Evolutionary conservation across 1,140 invertebrate genomes (phyloP).

Genomic region (Danaus melanippus): DNA sequence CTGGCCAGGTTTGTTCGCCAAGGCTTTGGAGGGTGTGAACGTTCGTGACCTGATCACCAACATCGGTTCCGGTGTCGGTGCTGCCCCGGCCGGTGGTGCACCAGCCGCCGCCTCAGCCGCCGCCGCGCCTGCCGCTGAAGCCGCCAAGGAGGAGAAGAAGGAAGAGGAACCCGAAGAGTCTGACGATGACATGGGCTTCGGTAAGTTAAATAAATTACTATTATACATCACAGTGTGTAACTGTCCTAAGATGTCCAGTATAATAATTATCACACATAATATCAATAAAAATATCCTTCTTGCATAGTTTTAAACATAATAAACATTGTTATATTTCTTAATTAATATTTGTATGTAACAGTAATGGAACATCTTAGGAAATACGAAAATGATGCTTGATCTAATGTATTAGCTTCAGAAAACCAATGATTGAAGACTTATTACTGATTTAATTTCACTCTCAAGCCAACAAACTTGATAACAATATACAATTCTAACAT

Average conservation of each 20-base stretch:
- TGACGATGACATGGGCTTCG: conserved; percentile 97
- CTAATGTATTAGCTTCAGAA: conserved; percentile 75
- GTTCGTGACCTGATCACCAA: conserved; percentile 96
- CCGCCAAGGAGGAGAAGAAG: conserved; percentile 88
- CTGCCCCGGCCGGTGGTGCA: conserved; percentile 82
- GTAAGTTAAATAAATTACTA: conserved; percentile 66
- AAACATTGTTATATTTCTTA: too few species aligned
- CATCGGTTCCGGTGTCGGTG: conserved; percentile 93
- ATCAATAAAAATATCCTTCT: too few species aligned
- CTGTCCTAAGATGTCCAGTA: too few species aligned
- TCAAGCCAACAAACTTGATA: too few species aligned
- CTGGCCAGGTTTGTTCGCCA: conserved; percentile 98
- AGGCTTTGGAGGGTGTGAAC: conserved; percentile 95
- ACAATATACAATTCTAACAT: conserved; percentile 9
- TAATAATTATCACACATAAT: too few species aligned
- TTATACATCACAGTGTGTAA: conserved; percentile 6
- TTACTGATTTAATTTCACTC: conserved; percentile 6
- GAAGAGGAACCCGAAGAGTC: conserved; percentile 86
- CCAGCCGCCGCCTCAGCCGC: conserved; percentile 73
- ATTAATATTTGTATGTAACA: too few species aligned
- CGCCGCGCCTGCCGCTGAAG: conserved; percentile 79
- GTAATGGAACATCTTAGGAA: not conserved
- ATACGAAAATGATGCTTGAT: conserved; percentile 37
- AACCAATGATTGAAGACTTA: conserved; percentile 49
- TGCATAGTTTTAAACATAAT: not conserved